Conservation (phyloP, 2,888 invertebrate genomes). For the Alloplasta piceator region DNA sequence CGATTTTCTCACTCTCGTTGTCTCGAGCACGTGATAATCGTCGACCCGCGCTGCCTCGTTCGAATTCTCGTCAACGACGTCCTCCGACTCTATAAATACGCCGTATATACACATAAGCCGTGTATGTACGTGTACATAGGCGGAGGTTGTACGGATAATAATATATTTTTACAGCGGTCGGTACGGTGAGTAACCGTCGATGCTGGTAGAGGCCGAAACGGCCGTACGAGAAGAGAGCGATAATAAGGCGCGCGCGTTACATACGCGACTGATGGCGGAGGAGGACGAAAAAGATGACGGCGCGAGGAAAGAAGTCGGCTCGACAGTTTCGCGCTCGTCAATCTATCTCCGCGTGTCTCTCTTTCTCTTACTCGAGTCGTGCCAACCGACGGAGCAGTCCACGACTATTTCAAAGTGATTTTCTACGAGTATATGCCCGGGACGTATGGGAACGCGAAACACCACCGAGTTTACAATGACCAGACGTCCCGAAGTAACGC, state of each 20-base stretch:
- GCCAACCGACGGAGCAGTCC: neutral
- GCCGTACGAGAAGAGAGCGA: constrained; percentile 1
- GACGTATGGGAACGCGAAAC: constrained; percentile 3
- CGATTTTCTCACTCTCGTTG: neutral
- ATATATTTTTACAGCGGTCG: constrained; percentile 58
- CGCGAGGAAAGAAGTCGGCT: neutral
- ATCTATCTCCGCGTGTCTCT: neutral
- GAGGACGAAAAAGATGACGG: constrained; percentile 34
- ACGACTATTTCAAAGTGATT: constrained; percentile 37
- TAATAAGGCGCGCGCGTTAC: constrained; percentile 15
- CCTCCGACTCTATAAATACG: constrained; percentile 47
- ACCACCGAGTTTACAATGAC: constrained; percentile 9
- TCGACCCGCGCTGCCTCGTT: neutral
- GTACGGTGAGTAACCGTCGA: constrained; percentile 37
- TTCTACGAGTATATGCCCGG: neutral
- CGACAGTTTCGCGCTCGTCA: neutral
- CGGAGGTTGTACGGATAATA: constrained; percentile 11
- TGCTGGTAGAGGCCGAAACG: neutral
- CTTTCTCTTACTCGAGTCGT: neutral
- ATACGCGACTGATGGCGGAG: constrained; percentile 32
- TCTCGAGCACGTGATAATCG: constrained; percentile 33
- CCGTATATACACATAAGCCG: neutral
- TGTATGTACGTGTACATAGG: constrained; percentile 1
- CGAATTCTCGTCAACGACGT: constrained; percentile 25
- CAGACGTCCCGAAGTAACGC: constrained; percentile 3